A percentile compares a stretch with the other conserved stretches of the same genome.
These are phyloP conservation scores for Tinamus guttatus DNA, from an alignment of 2,113 vertebrate species.

Conservation along the genomic window DNA sequence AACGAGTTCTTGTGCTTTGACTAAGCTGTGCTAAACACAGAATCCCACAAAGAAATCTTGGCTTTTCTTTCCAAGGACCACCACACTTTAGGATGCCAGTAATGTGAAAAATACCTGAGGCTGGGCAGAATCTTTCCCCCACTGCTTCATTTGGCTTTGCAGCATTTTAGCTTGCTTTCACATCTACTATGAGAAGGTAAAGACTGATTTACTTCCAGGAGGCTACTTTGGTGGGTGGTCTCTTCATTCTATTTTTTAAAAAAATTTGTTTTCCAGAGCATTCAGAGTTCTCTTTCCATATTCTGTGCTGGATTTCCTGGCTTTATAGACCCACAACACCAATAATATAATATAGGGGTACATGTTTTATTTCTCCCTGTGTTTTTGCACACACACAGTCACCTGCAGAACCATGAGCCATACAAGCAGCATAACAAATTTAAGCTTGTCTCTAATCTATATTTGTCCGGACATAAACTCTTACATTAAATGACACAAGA, in stretches of 20 bases:
- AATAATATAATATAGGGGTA: not conserved
- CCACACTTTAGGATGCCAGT: not conserved
- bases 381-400: not conserved
- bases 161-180: slow-evolving; percentile 17
- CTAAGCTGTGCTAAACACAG: not conserved
- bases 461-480: slow-evolving; percentile 18
- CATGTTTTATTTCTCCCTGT: slow-evolving; percentile 56
- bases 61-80: not conserved
- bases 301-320: slow-evolving; percentile 16
- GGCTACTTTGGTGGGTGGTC: slow-evolving; percentile 68
- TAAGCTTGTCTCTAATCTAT: slow-evolving; percentile 28
- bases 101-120: not conserved
- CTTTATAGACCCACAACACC: slow-evolving; percentile 17
- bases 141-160: not conserved
- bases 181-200: slow-evolving; percentile 18
- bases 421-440: not conserved
- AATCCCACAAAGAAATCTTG: not conserved
- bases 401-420: slow-evolving; percentile 31
- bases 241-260: slow-evolving; percentile 48
- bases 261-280: slow-evolving; percentile 63
- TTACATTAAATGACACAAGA: slow-evolving; percentile 52
- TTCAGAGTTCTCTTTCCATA: slow-evolving; percentile 37
- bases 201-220: slow-evolving; percentile 57
- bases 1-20: not conserved
- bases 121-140: not conserved